These are phyloP conservation scores for Halcyon badia DNA, from an alignment of 2,797 vertebrate species.

Conservation along the genomic window DNA sequence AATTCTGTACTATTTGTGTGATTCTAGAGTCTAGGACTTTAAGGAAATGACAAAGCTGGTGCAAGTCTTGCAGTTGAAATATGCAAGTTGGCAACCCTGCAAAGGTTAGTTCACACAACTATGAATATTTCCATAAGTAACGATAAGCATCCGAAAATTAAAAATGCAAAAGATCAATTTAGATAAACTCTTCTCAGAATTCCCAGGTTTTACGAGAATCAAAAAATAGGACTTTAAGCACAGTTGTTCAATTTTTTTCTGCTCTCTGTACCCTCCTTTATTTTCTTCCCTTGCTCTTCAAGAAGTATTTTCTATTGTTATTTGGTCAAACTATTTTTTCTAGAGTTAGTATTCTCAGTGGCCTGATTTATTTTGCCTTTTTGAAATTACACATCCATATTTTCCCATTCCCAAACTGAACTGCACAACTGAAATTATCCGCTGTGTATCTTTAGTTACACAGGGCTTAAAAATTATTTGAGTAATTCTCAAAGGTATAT, in stretches of 20 bases:
- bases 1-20: not conserved
- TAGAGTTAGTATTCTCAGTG: not conserved
- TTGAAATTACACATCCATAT: not conserved
- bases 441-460: not conserved
- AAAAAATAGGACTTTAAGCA: not conserved
- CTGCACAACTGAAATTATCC: not conserved
- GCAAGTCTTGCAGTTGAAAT: not conserved
- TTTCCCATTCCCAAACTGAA: not conserved
- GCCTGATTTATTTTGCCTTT: not conserved
- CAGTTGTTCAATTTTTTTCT: not conserved
- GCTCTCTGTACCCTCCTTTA: not conserved
- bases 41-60: not conserved
- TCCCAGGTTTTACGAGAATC: not conserved
- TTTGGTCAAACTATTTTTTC: slow-evolving; percentile 24
- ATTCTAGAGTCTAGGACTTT: not conserved
- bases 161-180: not conserved
- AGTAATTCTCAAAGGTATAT: slow-evolving; percentile 22
- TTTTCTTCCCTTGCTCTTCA: not conserved
- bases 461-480: slow-evolving; percentile 4
- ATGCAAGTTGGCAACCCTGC: not conserved
- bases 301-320: not conserved
- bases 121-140: not conserved
- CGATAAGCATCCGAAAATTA: not conserved
- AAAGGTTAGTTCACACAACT: not conserved
- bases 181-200: not conserved